Percentiles rank a stretch among this genome's conserved stretches.
Evolutionary conservation across 2,888 invertebrate species (phyloP).

Genomic region (Polymixis flavicincta): DNA sequence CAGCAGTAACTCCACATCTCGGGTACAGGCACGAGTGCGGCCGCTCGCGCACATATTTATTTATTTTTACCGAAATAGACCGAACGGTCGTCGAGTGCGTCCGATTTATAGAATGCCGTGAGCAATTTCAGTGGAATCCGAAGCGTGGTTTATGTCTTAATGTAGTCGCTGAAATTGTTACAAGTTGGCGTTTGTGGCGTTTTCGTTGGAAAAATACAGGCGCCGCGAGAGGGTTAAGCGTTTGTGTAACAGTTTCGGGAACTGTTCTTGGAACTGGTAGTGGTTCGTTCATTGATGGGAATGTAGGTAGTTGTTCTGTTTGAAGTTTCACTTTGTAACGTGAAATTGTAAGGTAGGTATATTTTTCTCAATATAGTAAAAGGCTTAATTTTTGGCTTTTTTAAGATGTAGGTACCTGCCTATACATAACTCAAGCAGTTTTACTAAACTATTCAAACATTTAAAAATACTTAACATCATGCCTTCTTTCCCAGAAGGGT

Average conservation of each 20-base stretch:
- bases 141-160: constrained; percentile 88
- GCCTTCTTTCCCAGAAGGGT: too few species aligned
- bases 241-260: constrained; percentile 42
- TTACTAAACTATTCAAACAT: not conserved
- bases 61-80: constrained; percentile 90
- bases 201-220: constrained; percentile 62
- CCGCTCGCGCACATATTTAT: constrained; percentile 87
- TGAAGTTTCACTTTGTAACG: not conserved
- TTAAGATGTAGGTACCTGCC: not conserved
- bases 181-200: constrained; percentile 54
- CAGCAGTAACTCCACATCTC: constrained; percentile 60
- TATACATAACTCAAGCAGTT: not conserved
- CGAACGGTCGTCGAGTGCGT: constrained; percentile 87
- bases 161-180: constrained; percentile 76
- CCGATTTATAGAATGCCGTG: constrained; percentile 82
- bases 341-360: not conserved
- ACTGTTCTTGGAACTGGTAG: constrained; percentile 47
- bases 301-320: constrained; percentile 22
- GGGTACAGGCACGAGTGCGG: constrained; percentile 72
- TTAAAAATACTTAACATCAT: too few species aligned
- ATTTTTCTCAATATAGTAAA: not conserved
- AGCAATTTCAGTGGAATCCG: constrained; percentile 85
- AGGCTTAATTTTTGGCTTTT: not conserved
- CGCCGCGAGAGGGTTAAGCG: constrained; percentile 57
- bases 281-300: constrained; percentile 27